Percentiles rank a stretch among this genome's conserved stretches.
Evolutionary conservation across 2,797 vertebrate genomes (phyloP).

Genomic region (Pitangus sulphuratus): DNA sequence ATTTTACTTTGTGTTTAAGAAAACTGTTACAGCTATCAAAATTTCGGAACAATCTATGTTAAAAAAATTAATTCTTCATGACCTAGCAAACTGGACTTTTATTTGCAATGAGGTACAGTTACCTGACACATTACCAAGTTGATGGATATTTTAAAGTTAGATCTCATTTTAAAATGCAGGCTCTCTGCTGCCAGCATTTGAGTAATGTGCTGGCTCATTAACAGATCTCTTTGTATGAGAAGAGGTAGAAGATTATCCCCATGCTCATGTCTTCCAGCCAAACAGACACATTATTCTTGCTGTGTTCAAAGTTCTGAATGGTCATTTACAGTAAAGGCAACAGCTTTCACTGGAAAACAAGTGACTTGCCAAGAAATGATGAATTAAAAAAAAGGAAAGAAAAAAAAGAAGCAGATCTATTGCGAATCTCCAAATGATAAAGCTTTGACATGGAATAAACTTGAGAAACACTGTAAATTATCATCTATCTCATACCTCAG

Average conservation of each 20-base stretch:
- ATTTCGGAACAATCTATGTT: neutral
- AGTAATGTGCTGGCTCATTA: conserved; percentile 57
- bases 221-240: conserved; percentile 47
- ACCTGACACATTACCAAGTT: neutral
- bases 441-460: conserved; percentile 20
- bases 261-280: conserved; percentile 53
- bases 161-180: neutral
- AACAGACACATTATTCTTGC: conserved; percentile 63
- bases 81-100: neutral
- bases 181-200: conserved; percentile 42
- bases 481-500: neutral
- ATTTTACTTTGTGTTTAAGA: neutral
- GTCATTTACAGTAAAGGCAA: conserved; percentile 69
- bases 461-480: neutral
- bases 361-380: conserved; percentile 51
- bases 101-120: neutral
- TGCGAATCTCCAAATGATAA: neutral
- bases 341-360: conserved; percentile 60
- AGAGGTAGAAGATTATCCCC: conserved; percentile 57
- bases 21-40: neutral
- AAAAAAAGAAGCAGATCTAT: neutral
- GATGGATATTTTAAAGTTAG: conserved; percentile 18
- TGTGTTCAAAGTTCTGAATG: conserved; percentile 57
- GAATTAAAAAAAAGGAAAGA: neutral
- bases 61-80: neutral